Base-by-base conservation (phyloP, 2,888 invertebrate species). In the Marronus borbonicus region DNA sequence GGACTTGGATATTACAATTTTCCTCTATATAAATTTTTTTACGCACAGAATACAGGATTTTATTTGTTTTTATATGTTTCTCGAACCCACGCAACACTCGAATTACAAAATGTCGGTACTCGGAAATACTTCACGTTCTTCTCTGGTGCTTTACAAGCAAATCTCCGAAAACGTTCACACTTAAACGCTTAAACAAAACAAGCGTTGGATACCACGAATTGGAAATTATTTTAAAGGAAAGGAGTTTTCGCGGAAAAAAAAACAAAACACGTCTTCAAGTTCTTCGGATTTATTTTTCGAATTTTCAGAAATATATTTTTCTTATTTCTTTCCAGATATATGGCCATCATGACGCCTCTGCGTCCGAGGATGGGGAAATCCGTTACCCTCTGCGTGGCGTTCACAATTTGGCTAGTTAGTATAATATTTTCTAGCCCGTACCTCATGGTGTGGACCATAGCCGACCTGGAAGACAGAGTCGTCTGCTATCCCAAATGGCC, bases 261-360 rank as follows among this genome's bases (percentile, higher is more conserved):
- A 31, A 4, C 31, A 31, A 31, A 31, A 31, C 3, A 31, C 31
- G 4, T 31, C 31, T 31, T 31, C 3, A 4, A 31, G 31, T 31
- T 4, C 4, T 31, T 31, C 31, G 3, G 4, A 31, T 14, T 3
- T 55, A 17, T 55, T 55, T 55, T 17, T 12, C n/a, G n/a, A 31
- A 36, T 36, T 5, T 36, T 36, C 31, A 36, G 31, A 5, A 36
- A 36, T 36, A 36, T 36, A 36, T 36, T 36, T 36, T 8, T 55
- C n/a, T 20, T 3, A 1, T 55, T 20, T 55, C 55, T 24, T 87
- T 89, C 1, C 91, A 98, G 98, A 87, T 98, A 98, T 88, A 95
- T 97, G 89, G 98, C 98, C 75, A 98, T 98, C 84, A 96, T 98
- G 92, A 96, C 97, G 85, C 98, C 98, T 0, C 90, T 98, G 79